Evolutionary conservation across 2,888 invertebrate genomes (phyloP).

Genomic region (Pelosia muscerda): DNA sequence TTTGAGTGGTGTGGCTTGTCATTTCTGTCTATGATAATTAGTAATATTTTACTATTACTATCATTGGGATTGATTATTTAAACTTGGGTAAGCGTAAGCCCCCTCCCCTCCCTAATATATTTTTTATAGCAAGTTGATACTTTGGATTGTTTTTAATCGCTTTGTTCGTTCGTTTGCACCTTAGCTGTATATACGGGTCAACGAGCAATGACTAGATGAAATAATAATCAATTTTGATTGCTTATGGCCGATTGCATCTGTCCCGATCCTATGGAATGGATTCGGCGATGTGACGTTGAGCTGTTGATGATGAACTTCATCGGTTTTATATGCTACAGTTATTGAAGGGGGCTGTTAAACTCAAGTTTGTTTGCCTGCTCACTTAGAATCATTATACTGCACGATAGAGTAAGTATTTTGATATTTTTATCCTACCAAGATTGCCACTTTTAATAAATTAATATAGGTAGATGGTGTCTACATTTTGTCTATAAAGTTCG

Average conservation of each 20-base stretch:
- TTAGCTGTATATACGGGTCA: slow-evolving; percentile 28
- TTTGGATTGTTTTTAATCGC: neutral
- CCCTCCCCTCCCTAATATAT: no score
- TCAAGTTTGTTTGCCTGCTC: neutral
- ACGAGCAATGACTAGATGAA: slow-evolving; percentile 33
- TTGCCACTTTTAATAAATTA: no score
- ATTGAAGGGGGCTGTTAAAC: neutral
- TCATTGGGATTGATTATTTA: no score
- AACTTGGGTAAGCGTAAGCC: no score
- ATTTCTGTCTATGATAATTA: no score
- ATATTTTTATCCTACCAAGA: neutral
- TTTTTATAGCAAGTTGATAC: no score
- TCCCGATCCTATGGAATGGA: slow-evolving; percentile 28
- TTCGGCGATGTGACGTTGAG: slow-evolving; percentile 35
- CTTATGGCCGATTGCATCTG: slow-evolving; percentile 48
- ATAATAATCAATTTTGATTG: slow-evolving; percentile 54
- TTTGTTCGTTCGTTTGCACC: neutral
- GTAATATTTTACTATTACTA: no score
- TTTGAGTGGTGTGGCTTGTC: no score
- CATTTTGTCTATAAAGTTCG: neutral
- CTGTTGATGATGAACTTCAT: slow-evolving; percentile 26
- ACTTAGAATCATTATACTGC: neutral
- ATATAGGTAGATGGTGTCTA: no score
- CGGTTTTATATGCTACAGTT: slow-evolving; percentile 23
- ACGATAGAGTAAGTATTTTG: neutral